Percentiles rank a stretch among this genome's conserved stretches.
These are phyloP conservation scores for Macroglossus sobrinus DNA, from an alignment of 2,113 vertebrate species.

Conservation along the genomic window DNA sequence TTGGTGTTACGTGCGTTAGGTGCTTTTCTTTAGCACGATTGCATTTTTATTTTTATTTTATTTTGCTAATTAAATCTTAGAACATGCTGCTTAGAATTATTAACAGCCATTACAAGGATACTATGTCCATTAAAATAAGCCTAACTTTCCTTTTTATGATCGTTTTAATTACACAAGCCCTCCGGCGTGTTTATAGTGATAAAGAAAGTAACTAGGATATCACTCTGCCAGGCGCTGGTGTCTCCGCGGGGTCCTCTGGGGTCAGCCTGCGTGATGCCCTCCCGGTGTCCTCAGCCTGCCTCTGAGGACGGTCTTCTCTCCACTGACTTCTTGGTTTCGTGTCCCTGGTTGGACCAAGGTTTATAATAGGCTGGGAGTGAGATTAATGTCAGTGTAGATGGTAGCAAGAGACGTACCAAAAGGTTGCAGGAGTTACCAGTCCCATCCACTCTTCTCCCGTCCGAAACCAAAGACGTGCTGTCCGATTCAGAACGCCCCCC, in stretches of 20 bases:
- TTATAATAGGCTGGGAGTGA: not conserved
- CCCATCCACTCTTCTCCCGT: not conserved
- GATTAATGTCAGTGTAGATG: not conserved
- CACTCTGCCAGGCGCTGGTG: rapidly evolving
- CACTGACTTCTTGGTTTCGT: no score
- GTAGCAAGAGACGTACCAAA: not conserved
- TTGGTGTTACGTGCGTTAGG: constrained; percentile 42
- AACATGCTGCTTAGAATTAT: constrained; percentile 61
- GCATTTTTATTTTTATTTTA: no score
- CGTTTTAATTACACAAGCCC: constrained; percentile 42
- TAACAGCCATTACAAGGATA: constrained; percentile 35
- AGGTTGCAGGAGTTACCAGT: not conserved
- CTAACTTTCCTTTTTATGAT: constrained; percentile 40
- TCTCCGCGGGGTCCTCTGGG: not conserved
- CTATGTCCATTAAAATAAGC: constrained; percentile 52
- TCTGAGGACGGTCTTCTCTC: not conserved
- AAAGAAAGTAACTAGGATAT: not conserved
- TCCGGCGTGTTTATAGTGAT: not conserved
- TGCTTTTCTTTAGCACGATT: constrained; percentile 45
- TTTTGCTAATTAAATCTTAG: constrained; percentile 69
- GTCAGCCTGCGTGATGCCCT: rapidly evolving
- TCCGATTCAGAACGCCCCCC: not conserved
- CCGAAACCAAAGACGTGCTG: not conserved
- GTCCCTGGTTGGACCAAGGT: not conserved
- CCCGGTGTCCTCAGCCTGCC: not conserved